A percentile compares a stretch with the other conserved stretches of the same genome.
These are phyloP conservation scores for Clusia tigrina DNA, from an alignment of 2,888 invertebrate species.

Conservation along the genomic window DNA sequence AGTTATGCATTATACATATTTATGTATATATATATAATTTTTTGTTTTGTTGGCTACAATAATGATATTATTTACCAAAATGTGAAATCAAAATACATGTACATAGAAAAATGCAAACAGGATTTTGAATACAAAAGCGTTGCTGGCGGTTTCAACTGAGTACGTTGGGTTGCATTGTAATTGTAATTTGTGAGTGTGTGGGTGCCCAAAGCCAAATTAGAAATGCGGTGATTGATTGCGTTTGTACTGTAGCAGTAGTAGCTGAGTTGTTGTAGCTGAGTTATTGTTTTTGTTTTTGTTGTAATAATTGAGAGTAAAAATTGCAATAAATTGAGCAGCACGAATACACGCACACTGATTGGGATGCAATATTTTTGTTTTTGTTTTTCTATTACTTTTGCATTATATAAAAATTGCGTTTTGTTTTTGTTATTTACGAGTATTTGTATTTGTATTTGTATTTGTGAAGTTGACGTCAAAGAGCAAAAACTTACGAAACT, in stretches of 20 bases:
- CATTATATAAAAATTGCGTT: conserved; percentile 7
- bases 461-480: background rate
- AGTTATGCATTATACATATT: too few relatives aligned
- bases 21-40: too few relatives aligned
- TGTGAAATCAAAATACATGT: too few relatives aligned
- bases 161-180: conserved; percentile 13
- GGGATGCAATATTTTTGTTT: conserved; percentile 24
- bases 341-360: too few relatives aligned
- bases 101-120: background rate
- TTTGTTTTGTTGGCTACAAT: too few relatives aligned
- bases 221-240: conserved; percentile 38
- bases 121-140: conserved; percentile 24
- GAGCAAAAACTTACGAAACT: conserved; percentile 14
- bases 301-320: background rate
- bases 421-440: too few relatives aligned
- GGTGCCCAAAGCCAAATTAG: conserved; percentile 47
- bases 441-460: too few relatives aligned
- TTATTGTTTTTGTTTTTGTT: background rate
- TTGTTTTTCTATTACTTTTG: background rate
- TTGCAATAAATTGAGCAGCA: too few relatives aligned
- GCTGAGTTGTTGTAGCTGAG: conserved; percentile 12
- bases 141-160: conserved; percentile 16
- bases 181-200: conserved; percentile 18
- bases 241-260: conserved; percentile 9
- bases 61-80: too few relatives aligned